Evolutionary conservation across 2,888 invertebrate genomes (phyloP).

Genomic region (Philaethria dido): DNA sequence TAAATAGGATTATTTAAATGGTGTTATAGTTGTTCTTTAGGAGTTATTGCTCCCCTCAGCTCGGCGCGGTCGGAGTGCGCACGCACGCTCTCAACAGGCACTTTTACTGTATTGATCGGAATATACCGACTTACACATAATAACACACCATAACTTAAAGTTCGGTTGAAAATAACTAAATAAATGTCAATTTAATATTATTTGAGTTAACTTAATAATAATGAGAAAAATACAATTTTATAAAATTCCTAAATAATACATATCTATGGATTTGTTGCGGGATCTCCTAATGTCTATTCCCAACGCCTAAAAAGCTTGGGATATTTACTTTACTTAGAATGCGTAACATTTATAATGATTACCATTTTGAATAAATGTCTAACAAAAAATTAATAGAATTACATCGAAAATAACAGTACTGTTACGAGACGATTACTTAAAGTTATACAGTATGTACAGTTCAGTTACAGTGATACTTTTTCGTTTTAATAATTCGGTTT

Average conservation of each 20-base stretch:
- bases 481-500: neutral
- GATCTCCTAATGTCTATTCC: slow-evolving; percentile 55
- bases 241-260: slow-evolving; percentile 24
- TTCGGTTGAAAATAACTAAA: neutral
- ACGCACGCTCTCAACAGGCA: slow-evolving; percentile 8
- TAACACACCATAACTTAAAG: neutral
- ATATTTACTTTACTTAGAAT: slow-evolving; percentile 32
- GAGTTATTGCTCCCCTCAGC: too few species aligned
- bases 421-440: slow-evolving; percentile 38
- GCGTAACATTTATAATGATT: slow-evolving; percentile 28
- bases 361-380: slow-evolving; percentile 18
- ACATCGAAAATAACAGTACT: slow-evolving; percentile 29
- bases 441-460: slow-evolving; percentile 13
- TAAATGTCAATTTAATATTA: neutral
- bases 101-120: slow-evolving; percentile 21
- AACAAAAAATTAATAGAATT: slow-evolving; percentile 24
- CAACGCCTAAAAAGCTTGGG: slow-evolving; percentile 65
- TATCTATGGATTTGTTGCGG: slow-evolving; percentile 45
- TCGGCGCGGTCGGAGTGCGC: slow-evolving; percentile 2
- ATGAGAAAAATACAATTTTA: slow-evolving; percentile 3
- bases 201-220: neutral
- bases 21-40: neutral
- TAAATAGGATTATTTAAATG: slow-evolving; percentile 4
- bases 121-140: slow-evolving; percentile 6
- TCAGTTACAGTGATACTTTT: neutral